Conservation (phyloP, 2,797 vertebrate species). For the Ciconia nigra region DNA sequence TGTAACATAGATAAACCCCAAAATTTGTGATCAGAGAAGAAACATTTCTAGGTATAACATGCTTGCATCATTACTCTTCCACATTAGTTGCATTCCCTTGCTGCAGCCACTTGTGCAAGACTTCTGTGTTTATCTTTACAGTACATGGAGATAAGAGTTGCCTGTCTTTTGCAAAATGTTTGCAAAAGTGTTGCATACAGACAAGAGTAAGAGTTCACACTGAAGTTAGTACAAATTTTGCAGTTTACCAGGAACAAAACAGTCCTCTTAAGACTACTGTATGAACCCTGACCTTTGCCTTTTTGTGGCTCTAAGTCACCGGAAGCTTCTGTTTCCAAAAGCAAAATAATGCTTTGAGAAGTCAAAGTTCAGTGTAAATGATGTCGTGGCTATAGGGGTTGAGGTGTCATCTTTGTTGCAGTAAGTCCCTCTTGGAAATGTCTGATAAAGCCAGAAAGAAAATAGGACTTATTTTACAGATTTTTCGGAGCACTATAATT, state of each 20-base stretch:
- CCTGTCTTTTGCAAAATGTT: neutral
- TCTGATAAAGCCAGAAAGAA: neutral
- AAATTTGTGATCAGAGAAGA: neutral
- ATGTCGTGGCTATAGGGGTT: neutral
- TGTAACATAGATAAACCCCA: neutral
- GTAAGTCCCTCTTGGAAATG: neutral
- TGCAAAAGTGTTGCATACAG: neutral
- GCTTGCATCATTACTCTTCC: neutral
- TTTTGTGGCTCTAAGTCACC: neutral
- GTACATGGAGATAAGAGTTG: neutral
- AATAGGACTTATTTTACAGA: neutral
- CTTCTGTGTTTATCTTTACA: neutral
- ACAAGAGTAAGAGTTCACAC: neutral
- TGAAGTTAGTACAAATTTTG: neutral
- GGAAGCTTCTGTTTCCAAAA: neutral
- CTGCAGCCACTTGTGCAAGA: slow-evolving; percentile 3
- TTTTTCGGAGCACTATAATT: neutral
- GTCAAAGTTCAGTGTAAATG: neutral
- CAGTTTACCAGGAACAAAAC: neutral
- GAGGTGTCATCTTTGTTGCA: neutral
- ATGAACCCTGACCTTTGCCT: neutral
- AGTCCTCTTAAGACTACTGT: neutral
- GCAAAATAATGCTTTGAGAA: neutral
- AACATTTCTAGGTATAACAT: neutral
- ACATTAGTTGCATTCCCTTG: neutral